phyloP scores from a whole-genome alignment of 64 coral and sea anemone species.

The Acropora yongei region DNA sequence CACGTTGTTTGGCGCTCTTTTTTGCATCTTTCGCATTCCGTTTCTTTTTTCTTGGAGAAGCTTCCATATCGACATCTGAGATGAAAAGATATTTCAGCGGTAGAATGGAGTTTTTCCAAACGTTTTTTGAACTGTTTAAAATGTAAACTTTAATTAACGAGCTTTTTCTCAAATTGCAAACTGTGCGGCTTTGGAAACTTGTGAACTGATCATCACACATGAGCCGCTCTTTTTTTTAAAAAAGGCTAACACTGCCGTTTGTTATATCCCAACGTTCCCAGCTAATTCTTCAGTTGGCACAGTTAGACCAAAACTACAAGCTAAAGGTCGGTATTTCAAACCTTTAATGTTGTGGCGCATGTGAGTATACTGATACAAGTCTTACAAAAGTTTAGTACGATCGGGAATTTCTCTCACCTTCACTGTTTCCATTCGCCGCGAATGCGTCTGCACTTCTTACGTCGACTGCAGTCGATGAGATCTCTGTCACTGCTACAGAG shows the following conservation, averaged over 20 bases:
- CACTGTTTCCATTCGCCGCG: neutral
- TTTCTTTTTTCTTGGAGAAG: constrained; percentile 6
- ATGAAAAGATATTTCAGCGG: neutral
- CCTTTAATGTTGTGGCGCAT: neutral
- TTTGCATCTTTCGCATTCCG: constrained; percentile 3
- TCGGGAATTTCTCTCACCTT: neutral
- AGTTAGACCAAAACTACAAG: neutral
- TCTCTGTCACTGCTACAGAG: neutral
- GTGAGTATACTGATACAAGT: neutral
- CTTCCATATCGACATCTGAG: neutral
- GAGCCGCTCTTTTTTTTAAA: neutral
- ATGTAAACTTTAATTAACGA: neutral
- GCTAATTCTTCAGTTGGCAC: neutral
- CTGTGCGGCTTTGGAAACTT: neutral
- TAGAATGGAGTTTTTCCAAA: neutral
- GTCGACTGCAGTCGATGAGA: neutral
- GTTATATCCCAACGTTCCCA: neutral
- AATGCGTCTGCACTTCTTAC: constrained; percentile 9
- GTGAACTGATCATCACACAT: neutral
- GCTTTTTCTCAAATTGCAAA: neutral
- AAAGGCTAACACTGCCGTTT: neutral
- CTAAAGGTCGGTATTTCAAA: neutral
- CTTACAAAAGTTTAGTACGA: neutral
- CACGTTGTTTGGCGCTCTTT: constrained; percentile 32
- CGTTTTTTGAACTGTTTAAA: neutral